Evolutionary conservation across 2,113 vertebrate species (phyloP).

Genomic region (Silurus asotus): DNA sequence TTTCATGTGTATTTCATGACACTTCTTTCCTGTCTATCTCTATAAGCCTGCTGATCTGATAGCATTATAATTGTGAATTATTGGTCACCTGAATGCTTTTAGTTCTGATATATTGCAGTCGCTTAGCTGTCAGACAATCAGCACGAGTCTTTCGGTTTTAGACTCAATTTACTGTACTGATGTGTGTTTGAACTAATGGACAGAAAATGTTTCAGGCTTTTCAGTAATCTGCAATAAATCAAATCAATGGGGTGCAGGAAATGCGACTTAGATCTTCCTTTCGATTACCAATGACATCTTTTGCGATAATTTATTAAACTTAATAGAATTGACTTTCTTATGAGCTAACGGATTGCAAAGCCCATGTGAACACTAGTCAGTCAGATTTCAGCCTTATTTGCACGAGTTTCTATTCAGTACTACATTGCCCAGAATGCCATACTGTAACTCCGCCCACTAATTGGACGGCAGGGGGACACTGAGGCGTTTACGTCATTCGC

Average conservation of each 20-base stretch:
- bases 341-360: not conserved
- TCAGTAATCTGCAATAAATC: not conserved
- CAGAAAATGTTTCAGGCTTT: not conserved
- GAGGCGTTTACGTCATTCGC: not conserved
- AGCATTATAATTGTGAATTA: not conserved
- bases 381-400: not conserved
- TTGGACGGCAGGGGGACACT: not conserved
- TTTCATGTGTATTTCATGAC: not conserved
- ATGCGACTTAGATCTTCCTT: not conserved
- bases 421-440: not conserved
- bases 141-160: not conserved
- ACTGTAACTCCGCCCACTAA: no score
- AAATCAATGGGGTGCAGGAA: not conserved
- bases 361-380: not conserved
- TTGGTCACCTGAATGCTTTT: not conserved
- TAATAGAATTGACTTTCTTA: not conserved
- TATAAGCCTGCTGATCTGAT: not conserved
- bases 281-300: not conserved
- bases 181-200: not conserved
- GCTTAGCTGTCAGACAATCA: constrained; percentile 22
- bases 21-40: not conserved
- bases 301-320: not conserved
- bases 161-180: not conserved
- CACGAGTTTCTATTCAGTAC: not conserved
- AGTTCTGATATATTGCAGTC: not conserved